phyloP scores from a whole-genome alignment of 2,113 vertebrate genomes.

The human region GRCh38 chr3:56346001-56346500 shows the following conservation, averaged over 20 bases:
- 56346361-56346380: not conserved
- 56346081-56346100: not conserved
- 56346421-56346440: not conserved
- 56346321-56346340: not conserved
- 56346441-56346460: not conserved
- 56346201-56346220: constrained; percentile 41
- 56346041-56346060: not conserved
- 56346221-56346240: constrained; percentile 16
- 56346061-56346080: not conserved
- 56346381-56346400: not conserved
- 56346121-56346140: not conserved
- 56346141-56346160: constrained; percentile 36
- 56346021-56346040: not conserved
- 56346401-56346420: not conserved
- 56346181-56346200: not conserved
- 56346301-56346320: constrained; percentile 2
- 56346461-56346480: not conserved
- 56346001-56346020: not conserved
- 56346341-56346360: constrained; percentile 10
- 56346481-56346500: not conserved
- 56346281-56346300: not conserved
- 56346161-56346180: constrained; percentile 19
- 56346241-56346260: constrained; percentile 10
- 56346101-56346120: constrained; percentile 29
- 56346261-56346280: not conserved